A percentile compares a stretch with the other conserved stretches of the same genome.
Evolutionary conservation across 2,888 invertebrate genomes (phyloP).

Genomic region (Tenthredo livida): DNA sequence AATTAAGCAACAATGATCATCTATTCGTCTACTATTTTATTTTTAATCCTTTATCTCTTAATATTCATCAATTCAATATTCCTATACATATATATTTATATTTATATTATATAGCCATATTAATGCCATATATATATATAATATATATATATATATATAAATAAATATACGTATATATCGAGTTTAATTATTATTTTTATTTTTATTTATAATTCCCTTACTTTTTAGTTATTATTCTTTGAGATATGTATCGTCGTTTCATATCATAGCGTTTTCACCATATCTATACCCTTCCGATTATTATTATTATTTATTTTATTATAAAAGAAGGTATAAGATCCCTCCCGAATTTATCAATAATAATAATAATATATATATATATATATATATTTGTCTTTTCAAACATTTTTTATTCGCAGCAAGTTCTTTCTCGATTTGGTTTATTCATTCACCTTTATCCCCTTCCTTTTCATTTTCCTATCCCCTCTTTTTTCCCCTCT

Average conservation of each 20-base stretch:
- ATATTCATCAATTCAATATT: conserved; percentile 61
- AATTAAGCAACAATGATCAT: conserved; percentile 77
- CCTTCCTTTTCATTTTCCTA: too few relatives aligned
- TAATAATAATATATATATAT: not conserved
- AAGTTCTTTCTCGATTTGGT: conserved; percentile 34
- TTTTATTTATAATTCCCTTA: conserved; percentile 63
- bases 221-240: conserved; percentile 77
- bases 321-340: conserved; percentile 9
- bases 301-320: conserved; percentile 11
- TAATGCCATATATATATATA: too few relatives aligned
- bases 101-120: too few relatives aligned
- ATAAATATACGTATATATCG: conserved; percentile 58
- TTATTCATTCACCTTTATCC: not conserved
- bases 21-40: conserved; percentile 53
- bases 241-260: conserved; percentile 77
- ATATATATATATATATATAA: conserved; percentile 61
- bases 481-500: not conserved
- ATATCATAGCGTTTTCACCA: conserved; percentile 34
- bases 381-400: not conserved
- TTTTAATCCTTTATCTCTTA: conserved; percentile 51
- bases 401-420: not conserved
- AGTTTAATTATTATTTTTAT: conserved; percentile 54
- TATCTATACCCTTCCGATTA: not conserved
- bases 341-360: conserved; percentile 29
- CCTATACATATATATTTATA: conserved; percentile 52